Conservation (phyloP, 2,113 vertebrate genomes). For the Eudyptes chrysolophus region DNA sequence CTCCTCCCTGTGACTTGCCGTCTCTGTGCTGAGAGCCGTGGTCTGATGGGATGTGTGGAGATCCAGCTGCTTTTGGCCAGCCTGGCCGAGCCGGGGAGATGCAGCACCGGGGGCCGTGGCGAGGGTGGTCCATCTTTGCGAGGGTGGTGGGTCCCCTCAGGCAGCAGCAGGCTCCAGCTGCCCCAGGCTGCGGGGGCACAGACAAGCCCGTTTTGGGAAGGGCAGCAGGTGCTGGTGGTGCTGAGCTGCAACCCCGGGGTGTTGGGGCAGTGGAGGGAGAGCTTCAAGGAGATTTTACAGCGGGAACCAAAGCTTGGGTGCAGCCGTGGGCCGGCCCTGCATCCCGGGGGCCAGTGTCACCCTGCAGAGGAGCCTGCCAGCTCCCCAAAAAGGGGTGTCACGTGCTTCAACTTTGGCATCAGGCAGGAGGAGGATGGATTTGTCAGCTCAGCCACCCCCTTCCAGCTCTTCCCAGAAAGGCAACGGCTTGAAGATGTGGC, state of each 20-base stretch:
- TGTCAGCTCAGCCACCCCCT: constrained; percentile 66
- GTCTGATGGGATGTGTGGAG: background rate
- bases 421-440: constrained; percentile 59
- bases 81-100: background rate
- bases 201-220: rapidly evolving
- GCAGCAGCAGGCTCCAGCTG: background rate
- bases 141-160: rapidly evolving
- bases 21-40: rapidly evolving
- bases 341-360: background rate
- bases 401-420: constrained; percentile 54
- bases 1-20: background rate
- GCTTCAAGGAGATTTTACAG: background rate
- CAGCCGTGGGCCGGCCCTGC: rapidly evolving
- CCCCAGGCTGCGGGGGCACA: background rate
- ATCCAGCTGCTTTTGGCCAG: background rate
- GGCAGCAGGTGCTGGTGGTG: background rate
- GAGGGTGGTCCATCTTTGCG: background rate
- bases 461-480: constrained; percentile 60
- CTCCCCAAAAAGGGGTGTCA: constrained; percentile 34
- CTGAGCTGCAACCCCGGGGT: background rate
- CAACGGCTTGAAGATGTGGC: constrained; percentile 36
- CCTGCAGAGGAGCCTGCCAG: background rate
- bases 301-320: rapidly evolving
- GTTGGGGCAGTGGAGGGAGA: rapidly evolving
- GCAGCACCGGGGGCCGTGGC: rapidly evolving